Percentiles rank a stretch among this genome's conserved stretches.
Evolutionary conservation across 2,888 invertebrate genomes (phyloP).

Genomic region (Pocota personata): DNA sequence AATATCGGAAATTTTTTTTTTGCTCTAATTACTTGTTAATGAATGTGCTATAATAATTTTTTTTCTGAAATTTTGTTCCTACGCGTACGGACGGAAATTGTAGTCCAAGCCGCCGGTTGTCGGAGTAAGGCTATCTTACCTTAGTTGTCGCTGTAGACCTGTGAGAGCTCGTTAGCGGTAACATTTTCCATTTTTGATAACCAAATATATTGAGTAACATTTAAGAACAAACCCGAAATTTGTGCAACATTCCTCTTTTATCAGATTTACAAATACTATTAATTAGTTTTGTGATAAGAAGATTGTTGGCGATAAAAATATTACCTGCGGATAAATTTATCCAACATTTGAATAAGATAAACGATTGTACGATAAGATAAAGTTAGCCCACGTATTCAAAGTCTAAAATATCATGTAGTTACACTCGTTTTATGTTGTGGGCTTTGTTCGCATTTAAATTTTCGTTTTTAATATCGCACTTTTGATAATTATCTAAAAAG

Average conservation of each 20-base stretch:
- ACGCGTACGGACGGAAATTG: too few species aligned
- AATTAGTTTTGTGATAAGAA: neutral
- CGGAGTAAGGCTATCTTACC: too few species aligned
- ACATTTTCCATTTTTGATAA: too few species aligned
- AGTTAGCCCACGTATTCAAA: neutral
- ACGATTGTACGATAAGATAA: neutral
- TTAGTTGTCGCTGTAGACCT: too few species aligned
- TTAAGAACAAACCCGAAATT: neutral
- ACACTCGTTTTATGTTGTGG: neutral
- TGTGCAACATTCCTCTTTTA: neutral
- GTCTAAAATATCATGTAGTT: neutral
- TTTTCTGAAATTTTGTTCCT: too few species aligned
- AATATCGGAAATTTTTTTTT: too few species aligned
- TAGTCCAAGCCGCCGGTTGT: too few species aligned
- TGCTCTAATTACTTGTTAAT: too few species aligned
- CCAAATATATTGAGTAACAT: too few species aligned
- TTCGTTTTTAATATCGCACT: neutral
- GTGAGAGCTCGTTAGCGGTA: too few species aligned
- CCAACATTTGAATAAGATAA: neutral
- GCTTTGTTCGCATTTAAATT: neutral
- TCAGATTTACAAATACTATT: neutral
- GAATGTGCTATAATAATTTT: too few species aligned
- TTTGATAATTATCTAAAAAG: neutral
- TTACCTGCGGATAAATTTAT: neutral
- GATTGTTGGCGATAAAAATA: neutral